Evolutionary conservation across 2,888 invertebrate species (phyloP).

Genomic region (Nemotelus nigrinus): DNA sequence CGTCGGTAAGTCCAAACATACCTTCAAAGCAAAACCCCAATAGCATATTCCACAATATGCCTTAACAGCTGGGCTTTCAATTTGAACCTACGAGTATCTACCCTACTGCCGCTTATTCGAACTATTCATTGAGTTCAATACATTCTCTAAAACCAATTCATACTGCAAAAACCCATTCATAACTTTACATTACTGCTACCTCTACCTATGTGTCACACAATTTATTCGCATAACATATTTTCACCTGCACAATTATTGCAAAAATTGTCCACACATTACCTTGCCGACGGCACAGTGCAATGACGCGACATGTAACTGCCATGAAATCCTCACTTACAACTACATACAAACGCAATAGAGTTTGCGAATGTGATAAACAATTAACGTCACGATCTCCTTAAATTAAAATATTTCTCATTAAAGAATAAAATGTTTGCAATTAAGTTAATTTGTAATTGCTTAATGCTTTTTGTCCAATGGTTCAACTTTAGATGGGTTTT

Average conservation of each 20-base stretch:
- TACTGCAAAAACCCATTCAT: too few relatives aligned
- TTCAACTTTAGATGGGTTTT: conserved; percentile 34
- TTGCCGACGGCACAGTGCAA: background rate
- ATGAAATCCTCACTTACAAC: background rate
- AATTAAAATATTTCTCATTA: conserved; percentile 61
- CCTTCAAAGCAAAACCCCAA: too few relatives aligned
- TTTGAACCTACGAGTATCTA: too few relatives aligned
- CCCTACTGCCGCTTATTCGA: too few relatives aligned
- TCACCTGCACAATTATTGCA: conserved; percentile 32
- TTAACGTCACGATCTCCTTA: conserved; percentile 60
- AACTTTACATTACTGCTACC: too few relatives aligned
- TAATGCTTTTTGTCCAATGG: conserved; percentile 56
- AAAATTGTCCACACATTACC: conserved; percentile 18
- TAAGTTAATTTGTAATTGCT: conserved; percentile 62
- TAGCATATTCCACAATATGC: too few relatives aligned
- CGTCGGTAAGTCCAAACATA: too few relatives aligned
- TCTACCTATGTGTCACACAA: too few relatives aligned
- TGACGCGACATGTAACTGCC: background rate
- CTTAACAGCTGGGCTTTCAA: too few relatives aligned
- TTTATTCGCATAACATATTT: background rate
- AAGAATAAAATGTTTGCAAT: conserved; percentile 60
- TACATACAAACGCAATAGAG: conserved; percentile 16
- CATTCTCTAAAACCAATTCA: too few relatives aligned
- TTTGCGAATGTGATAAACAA: conserved; percentile 55
- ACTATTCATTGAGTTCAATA: too few relatives aligned